These are phyloP conservation scores for Zalophus californianus DNA, from an alignment of 2,797 vertebrate species.

Conservation along the genomic window DNA sequence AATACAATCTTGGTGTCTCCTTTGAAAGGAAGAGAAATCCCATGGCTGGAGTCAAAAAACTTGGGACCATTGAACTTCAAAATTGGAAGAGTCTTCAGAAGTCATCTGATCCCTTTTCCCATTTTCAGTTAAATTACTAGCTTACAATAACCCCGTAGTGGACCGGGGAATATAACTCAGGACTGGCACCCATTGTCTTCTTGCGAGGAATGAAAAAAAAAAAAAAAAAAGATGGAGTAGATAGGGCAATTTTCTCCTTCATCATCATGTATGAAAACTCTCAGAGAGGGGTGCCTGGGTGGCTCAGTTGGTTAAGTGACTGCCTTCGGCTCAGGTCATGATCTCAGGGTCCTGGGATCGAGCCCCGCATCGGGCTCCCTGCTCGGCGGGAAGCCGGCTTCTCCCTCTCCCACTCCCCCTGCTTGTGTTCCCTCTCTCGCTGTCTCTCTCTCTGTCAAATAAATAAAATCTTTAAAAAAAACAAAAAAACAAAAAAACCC, in stretches of 20 bases:
- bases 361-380: no score
- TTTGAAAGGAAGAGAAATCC: slow-evolving; percentile 23
- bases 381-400: no score
- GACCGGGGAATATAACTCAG: slow-evolving; percentile 5
- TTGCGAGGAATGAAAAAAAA: background rate
- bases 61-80: slow-evolving; percentile 10
- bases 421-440: no score
- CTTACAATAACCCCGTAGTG: background rate
- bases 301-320: no score
- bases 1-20: background rate
- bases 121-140: slow-evolving; percentile 52
- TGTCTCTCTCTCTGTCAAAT: no score
- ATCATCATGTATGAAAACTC: background rate
- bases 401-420: no score
- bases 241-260: background rate
- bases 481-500: no score
- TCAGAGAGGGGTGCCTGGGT: background rate
- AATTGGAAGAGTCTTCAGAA: background rate
- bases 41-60: background rate
- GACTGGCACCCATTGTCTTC: background rate
- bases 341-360: no score
- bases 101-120: background rate
- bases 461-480: no score
- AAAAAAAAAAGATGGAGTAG: background rate
- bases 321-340: no score